Conservation (phyloP, 2,113 vertebrate genomes). For the Prunella fulvescens region DNA sequence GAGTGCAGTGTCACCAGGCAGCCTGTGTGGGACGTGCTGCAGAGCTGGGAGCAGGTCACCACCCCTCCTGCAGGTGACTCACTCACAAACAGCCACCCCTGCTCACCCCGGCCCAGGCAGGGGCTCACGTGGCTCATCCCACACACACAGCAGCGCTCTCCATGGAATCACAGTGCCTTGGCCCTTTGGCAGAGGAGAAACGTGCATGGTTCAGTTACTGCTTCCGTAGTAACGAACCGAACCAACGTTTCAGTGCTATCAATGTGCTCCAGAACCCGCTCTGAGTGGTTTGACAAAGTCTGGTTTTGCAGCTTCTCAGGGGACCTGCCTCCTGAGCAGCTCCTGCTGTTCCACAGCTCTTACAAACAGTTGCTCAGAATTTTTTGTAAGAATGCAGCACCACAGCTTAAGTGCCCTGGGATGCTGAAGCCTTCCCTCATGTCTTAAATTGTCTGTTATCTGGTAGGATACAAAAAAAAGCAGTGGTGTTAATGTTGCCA, state of each 20-base stretch:
- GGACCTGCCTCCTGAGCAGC: not conserved
- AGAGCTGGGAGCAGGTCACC: not conserved
- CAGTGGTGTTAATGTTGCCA: not conserved
- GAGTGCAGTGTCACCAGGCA: not conserved
- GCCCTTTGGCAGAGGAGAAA: not conserved
- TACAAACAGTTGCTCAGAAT: not conserved
- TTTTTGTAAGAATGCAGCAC: not conserved
- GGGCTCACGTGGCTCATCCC: not conserved
- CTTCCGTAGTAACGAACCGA: not conserved
- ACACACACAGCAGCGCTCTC: not conserved
- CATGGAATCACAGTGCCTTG: not conserved
- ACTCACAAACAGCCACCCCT: fast-evolving
- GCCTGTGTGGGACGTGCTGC: not conserved
- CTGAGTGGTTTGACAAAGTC: not conserved
- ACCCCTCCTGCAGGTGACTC: not conserved
- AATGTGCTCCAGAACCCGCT: not conserved
- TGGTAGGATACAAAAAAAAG: not conserved
- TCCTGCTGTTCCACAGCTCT: not conserved
- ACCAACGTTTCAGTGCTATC: fast-evolving
- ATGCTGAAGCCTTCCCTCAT: not conserved
- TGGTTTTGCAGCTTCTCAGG: not conserved
- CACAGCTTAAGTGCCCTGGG: not conserved
- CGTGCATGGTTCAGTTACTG: not conserved
- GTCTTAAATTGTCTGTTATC: not conserved
- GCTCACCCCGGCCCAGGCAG: fast-evolving